Evolutionary conservation across 2,888 invertebrate genomes (phyloP).

Genomic region (Tetheella fluctuosa): DNA sequence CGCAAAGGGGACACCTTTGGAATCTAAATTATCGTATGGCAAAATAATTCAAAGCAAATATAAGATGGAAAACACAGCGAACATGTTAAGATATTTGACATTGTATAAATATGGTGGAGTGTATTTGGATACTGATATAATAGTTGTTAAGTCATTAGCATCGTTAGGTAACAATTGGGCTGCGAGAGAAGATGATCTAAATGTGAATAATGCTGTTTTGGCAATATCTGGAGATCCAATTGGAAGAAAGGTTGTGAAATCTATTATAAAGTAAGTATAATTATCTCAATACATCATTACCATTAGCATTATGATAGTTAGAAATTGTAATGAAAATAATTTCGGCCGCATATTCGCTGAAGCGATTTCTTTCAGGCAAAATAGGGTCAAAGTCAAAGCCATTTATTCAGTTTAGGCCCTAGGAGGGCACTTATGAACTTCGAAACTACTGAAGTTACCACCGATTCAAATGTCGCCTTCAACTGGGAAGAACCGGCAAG

Average conservation of each 20-base stretch:
- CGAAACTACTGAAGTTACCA: too few relatives aligned
- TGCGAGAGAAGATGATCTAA: constrained; percentile 82
- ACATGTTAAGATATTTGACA: constrained; percentile 86
- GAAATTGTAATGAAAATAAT: too few relatives aligned
- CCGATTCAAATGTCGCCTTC: too few relatives aligned
- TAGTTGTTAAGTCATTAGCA: constrained; percentile 85
- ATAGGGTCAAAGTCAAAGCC: too few relatives aligned
- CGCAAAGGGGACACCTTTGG: constrained; percentile 82
- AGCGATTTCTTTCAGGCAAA: too few relatives aligned
- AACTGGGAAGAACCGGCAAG: too few relatives aligned
- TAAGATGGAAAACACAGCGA: constrained; percentile 85
- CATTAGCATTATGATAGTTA: too few relatives aligned
- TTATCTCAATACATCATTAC: too few relatives aligned
- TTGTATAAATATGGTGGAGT: constrained; percentile 91
- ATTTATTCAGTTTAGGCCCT: too few relatives aligned
- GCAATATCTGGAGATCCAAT: constrained; percentile 74
- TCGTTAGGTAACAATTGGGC: constrained; percentile 84
- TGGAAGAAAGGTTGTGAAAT: constrained; percentile 43
- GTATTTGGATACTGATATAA: constrained; percentile 90
- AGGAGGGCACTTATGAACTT: too few relatives aligned
- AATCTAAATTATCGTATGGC: constrained; percentile 77
- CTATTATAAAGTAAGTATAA: constrained; percentile 36
- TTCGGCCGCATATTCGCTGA: too few relatives aligned
- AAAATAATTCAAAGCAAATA: constrained; percentile 79
- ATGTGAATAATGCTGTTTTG: constrained; percentile 87